Conservation (phyloP, 2,888 invertebrate genomes). For the Nephrocerus scutellatus region DNA sequence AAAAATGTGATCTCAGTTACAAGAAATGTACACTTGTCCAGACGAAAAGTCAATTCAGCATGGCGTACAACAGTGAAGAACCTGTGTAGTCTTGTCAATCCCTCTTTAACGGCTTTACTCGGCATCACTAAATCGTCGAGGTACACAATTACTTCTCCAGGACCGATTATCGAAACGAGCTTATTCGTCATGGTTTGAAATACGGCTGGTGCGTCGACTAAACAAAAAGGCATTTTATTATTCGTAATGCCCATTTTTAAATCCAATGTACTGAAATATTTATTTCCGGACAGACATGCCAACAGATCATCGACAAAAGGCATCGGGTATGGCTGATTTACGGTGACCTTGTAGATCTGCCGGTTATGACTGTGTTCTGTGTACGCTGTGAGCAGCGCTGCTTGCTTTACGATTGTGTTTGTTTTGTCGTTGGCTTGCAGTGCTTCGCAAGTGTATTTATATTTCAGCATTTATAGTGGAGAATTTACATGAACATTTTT, state of each 20-base stretch:
- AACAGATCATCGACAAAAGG: slow-evolving; percentile 20
- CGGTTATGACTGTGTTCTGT: no score
- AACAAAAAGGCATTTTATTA: slow-evolving; percentile 23
- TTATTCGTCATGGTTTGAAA: no score
- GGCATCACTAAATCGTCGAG: slow-evolving; percentile 20
- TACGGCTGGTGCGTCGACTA: slow-evolving; percentile 21
- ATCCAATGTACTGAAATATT: slow-evolving; percentile 13
- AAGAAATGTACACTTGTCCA: slow-evolving; percentile 21
- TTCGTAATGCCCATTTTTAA: slow-evolving; percentile 20
- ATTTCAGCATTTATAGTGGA: slow-evolving; percentile 20
- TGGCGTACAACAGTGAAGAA: slow-evolving; percentile 16
- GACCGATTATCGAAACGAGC: no score
- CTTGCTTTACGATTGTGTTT: no score
- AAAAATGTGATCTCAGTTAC: slow-evolving; percentile 16
- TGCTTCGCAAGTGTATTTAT: no score
- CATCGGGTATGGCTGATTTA: slow-evolving; percentile 20
- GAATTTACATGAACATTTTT: slow-evolving; percentile 17
- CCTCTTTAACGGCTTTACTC: slow-evolving; percentile 15
- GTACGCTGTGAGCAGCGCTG: no score
- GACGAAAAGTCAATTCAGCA: slow-evolving; percentile 15
- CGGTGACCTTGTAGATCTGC: slow-evolving; percentile 17
- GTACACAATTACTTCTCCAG: slow-evolving; percentile 15
- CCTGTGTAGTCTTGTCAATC: slow-evolving; percentile 10
- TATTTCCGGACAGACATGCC: slow-evolving; percentile 21
- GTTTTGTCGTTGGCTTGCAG: no score